Evolutionary conservation across 2,797 vertebrate genomes (phyloP).

Genomic region (Myotis planiceps): DNA sequence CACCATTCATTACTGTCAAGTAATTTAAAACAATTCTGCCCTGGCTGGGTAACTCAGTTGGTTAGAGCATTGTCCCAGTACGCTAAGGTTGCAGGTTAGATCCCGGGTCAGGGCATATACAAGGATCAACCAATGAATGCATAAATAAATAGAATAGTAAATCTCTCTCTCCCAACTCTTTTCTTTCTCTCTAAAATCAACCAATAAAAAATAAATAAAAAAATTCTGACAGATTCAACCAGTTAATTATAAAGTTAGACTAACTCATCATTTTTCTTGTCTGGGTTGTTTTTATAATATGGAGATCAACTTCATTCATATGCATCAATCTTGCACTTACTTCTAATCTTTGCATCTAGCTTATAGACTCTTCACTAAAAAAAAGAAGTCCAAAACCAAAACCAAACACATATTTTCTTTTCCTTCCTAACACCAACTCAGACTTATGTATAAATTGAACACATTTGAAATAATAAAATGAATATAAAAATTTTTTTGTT

Average conservation of each 20-base stretch:
- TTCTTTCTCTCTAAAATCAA: neutral
- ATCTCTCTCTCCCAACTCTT: neutral
- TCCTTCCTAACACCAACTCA: neutral
- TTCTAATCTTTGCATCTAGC: neutral
- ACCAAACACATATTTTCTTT: neutral
- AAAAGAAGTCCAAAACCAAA: neutral
- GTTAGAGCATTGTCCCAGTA: neutral
- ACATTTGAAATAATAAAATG: neutral
- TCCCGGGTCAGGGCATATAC: neutral
- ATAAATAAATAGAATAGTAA: neutral
- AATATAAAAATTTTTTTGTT: neutral
- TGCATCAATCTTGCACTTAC: neutral
- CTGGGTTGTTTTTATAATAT: neutral
- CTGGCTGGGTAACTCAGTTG: neutral
- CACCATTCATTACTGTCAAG: neutral
- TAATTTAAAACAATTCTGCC: constrained; percentile 5
- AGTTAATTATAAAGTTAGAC: neutral
- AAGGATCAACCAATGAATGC: neutral
- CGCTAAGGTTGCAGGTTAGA: neutral
- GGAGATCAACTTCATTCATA: neutral
- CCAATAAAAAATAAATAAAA: neutral
- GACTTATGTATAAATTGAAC: neutral
- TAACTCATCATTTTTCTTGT: neutral
- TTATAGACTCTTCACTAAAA: neutral
- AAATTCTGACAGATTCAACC: neutral